phyloP scores from a whole-genome alignment of 2,797 vertebrate species.

The Sandelia bainsii region DNA sequence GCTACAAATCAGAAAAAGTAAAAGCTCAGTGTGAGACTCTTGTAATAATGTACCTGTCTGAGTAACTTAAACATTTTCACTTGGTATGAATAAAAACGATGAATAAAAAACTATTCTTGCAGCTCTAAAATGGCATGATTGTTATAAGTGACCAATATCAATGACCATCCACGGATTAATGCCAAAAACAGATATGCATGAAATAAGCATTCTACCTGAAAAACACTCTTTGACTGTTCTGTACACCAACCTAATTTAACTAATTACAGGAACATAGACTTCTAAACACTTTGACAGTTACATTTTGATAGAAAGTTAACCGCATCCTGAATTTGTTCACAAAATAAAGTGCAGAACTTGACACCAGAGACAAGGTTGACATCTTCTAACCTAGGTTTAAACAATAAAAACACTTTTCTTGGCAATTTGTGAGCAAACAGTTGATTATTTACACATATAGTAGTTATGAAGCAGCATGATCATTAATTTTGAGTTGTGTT shows the following conservation, averaged over 20 bases:
- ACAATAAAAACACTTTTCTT: no score
- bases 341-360: not conserved
- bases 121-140: not conserved
- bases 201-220: no score
- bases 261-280: no score
- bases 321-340: not conserved
- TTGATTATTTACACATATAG: slow-evolving; percentile 1
- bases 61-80: no score
- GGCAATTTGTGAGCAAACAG: slow-evolving; percentile 1
- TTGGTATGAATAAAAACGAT: no score
- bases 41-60: no score
- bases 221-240: no score
- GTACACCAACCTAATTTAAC: no score
- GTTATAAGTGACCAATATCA: not conserved
- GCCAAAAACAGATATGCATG: no score
- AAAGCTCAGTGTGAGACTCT: no score
- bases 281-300: not conserved
- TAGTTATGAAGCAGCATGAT: not conserved
- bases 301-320: not conserved
- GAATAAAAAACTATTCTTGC: not conserved
- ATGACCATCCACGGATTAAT: not conserved
- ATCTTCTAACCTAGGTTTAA: not conserved
- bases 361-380: not conserved
- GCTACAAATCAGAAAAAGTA: not conserved
- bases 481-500: not conserved